phyloP scores from a whole-genome alignment of 2,797 vertebrate genomes.

The Buceros bicornis region DNA sequence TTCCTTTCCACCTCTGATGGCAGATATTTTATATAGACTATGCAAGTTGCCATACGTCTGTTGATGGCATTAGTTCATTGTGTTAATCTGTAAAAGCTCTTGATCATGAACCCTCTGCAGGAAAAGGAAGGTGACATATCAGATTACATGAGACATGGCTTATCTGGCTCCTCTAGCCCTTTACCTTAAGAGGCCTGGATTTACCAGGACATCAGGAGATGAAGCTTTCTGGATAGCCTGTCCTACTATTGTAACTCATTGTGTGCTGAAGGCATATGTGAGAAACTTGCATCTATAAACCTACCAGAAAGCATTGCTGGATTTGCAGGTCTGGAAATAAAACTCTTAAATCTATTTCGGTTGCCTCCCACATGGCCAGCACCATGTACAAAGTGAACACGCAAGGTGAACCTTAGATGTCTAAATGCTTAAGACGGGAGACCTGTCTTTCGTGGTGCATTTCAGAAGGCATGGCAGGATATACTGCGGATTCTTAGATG shows the following conservation, averaged over 20 bases:
- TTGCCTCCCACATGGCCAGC: background rate
- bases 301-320: background rate
- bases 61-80: background rate
- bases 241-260: background rate
- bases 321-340: background rate
- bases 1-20: background rate
- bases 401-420: background rate
- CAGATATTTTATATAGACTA: background rate
- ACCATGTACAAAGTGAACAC: background rate
- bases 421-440: background rate
- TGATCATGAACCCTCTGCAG: background rate
- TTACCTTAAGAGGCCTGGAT: conserved; percentile 52
- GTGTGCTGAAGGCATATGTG: background rate
- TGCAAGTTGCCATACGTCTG: background rate
- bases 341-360: background rate
- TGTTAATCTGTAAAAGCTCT: conserved; percentile 42
- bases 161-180: conserved; percentile 37
- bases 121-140: conserved; percentile 4
- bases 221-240: background rate
- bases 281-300: background rate
- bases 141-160: conserved; percentile 5
- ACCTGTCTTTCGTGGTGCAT: background rate
- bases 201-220: conserved; percentile 10
- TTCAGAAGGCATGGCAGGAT: background rate
- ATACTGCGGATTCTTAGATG: background rate